These are phyloP conservation scores for Puma concolor DNA, from an alignment of 2,113 vertebrate species.

Conservation along the genomic window DNA sequence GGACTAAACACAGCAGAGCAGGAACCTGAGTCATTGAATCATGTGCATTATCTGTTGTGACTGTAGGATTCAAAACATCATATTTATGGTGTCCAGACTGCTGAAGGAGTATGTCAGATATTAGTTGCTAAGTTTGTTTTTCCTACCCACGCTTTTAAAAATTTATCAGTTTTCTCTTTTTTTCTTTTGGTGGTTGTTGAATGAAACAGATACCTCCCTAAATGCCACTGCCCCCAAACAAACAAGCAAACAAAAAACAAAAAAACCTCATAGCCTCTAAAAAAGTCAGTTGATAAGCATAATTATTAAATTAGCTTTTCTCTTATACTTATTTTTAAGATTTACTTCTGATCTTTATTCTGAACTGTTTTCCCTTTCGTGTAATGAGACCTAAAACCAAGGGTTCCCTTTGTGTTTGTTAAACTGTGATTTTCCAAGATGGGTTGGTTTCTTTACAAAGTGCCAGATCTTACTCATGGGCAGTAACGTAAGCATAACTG, in stretches of 20 bases:
- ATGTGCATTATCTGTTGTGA: not conserved
- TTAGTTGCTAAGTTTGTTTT: not conserved
- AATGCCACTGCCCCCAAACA: not conserved
- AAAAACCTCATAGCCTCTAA: not conserved
- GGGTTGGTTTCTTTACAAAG: not conserved
- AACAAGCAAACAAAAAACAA: not conserved
- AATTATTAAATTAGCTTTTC: not conserved
- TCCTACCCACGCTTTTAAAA: not conserved
- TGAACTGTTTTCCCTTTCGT: not conserved
- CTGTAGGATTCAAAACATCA: not conserved
- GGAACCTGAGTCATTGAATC: not conserved
- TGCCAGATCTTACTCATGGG: not conserved
- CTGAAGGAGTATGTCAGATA: not conserved
- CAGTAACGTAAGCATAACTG: not conserved
- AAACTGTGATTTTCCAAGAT: not conserved
- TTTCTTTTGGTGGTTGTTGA: not conserved
- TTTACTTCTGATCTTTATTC: not conserved
- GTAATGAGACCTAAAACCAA: not conserved
- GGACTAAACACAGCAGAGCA: not conserved
- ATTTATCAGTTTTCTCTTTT: not conserved
- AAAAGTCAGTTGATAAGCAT: not conserved
- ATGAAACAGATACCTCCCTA: not conserved
- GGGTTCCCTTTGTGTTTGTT: not conserved
- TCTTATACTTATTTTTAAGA: not conserved
- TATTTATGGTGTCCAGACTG: not conserved